Evolutionary conservation across 2,797 vertebrate genomes (phyloP).

Genomic region (Hemibagrus guttatus): DNA sequence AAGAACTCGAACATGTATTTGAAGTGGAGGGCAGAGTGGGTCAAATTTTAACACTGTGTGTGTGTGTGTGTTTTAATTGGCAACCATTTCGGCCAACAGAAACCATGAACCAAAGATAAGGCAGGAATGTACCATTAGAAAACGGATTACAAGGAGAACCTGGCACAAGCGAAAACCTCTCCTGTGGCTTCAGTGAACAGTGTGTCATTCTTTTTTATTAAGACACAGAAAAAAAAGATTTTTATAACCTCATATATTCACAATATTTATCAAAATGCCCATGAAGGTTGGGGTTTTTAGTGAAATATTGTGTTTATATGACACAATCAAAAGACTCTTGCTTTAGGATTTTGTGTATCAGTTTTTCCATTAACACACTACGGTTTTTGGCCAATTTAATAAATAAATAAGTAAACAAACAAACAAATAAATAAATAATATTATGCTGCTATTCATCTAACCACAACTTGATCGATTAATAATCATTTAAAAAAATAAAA

Average conservation of each 20-base stretch:
- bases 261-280: neutral
- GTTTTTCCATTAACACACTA: neutral
- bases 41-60: neutral
- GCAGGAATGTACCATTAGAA: conserved; percentile 40
- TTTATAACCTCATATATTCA: neutral
- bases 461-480: neutral
- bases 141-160: neutral
- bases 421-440: neutral
- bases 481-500: neutral
- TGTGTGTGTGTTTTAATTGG: neutral
- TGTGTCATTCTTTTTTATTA: neutral
- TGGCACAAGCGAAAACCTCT: neutral
- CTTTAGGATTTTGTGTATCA: neutral
- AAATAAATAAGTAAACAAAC: too few relatives aligned
- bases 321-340: neutral
- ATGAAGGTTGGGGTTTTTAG: neutral
- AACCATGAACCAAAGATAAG: conserved; percentile 38
- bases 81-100: conserved; percentile 9
- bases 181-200: neutral
- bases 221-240: neutral
- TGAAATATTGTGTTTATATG: neutral
- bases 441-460: neutral
- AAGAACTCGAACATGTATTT: neutral
- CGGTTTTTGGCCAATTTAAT: neutral
- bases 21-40: neutral